Conservation (phyloP, 2,888 invertebrate genomes). For the Prosapia bicincta region DNA sequence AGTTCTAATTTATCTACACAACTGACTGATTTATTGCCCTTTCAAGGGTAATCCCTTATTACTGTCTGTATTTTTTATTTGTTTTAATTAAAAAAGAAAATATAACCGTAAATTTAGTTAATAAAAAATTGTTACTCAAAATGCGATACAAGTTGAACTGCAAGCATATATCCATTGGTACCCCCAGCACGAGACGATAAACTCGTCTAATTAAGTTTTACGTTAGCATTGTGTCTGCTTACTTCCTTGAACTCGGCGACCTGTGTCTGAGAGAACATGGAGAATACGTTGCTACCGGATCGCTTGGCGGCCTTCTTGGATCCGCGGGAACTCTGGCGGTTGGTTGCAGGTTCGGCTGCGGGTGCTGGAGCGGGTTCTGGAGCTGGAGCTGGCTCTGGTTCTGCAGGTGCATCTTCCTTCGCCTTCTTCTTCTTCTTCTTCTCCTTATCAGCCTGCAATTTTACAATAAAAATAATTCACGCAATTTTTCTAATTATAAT, state of each 20-base stretch:
- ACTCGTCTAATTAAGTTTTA: too few species aligned
- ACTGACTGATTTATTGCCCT: too few species aligned
- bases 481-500: too few species aligned
- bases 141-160: neutral
- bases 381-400: constrained; percentile 66
- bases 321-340: constrained; percentile 75
- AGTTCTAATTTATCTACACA: too few species aligned
- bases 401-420: constrained; percentile 62
- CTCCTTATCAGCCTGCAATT: constrained; percentile 88
- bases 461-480: too few species aligned
- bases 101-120: neutral
- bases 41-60: too few species aligned
- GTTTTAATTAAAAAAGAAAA: too few species aligned
- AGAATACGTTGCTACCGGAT: constrained; percentile 93
- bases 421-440: constrained; percentile 80
- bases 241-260: constrained; percentile 96
- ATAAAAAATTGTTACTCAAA: neutral
- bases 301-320: constrained; percentile 79
- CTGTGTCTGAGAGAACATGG: constrained; percentile 95
- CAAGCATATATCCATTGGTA: neutral
- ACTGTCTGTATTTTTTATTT: too few species aligned
- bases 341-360: constrained; percentile 49
- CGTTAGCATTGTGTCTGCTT: too few species aligned
- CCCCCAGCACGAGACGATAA: neutral
- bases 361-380: constrained; percentile 54